phyloP scores from a whole-genome alignment of 1,140 invertebrate species.

The Vanessa atalanta region DNA sequence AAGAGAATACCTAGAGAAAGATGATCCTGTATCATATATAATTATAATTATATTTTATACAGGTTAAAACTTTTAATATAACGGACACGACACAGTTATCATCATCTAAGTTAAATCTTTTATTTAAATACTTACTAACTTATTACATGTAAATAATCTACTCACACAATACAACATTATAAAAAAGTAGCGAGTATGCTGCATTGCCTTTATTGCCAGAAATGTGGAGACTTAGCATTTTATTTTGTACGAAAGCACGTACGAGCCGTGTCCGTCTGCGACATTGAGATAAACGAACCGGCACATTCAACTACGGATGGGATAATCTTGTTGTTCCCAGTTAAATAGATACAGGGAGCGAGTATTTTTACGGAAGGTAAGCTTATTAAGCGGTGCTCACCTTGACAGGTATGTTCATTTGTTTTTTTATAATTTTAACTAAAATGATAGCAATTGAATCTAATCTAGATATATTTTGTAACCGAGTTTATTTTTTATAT shows the following conservation, averaged over 20 bases:
- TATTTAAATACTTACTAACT: too few species aligned
- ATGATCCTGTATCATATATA: too few species aligned
- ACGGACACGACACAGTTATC: too few species aligned
- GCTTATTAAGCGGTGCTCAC: neutral
- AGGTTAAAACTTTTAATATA: too few species aligned
- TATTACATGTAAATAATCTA: too few species aligned
- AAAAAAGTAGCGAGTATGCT: neutral
- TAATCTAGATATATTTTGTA: too few species aligned
- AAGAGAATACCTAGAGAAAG: too few species aligned
- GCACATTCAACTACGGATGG: slow-evolving; percentile 38
- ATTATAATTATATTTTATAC: too few species aligned
- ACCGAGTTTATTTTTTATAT: too few species aligned
- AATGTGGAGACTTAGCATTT: slow-evolving; percentile 16
- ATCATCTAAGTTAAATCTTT: too few species aligned
- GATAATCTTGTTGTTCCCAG: slow-evolving; percentile 28
- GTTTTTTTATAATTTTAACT: too few species aligned
- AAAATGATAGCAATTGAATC: too few species aligned
- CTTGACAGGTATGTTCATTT: neutral
- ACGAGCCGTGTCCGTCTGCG: slow-evolving; percentile 47
- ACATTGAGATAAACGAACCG: slow-evolving; percentile 71
- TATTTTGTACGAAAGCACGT: slow-evolving; percentile 47
- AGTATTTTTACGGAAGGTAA: slow-evolving; percentile 6
- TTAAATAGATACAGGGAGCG: slow-evolving; percentile 5
- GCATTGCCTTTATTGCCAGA: slow-evolving; percentile 12
- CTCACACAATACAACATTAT: neutral